phyloP scores from a whole-genome alignment of 2,888 invertebrate genomes.

The Elmis aenea region DNA sequence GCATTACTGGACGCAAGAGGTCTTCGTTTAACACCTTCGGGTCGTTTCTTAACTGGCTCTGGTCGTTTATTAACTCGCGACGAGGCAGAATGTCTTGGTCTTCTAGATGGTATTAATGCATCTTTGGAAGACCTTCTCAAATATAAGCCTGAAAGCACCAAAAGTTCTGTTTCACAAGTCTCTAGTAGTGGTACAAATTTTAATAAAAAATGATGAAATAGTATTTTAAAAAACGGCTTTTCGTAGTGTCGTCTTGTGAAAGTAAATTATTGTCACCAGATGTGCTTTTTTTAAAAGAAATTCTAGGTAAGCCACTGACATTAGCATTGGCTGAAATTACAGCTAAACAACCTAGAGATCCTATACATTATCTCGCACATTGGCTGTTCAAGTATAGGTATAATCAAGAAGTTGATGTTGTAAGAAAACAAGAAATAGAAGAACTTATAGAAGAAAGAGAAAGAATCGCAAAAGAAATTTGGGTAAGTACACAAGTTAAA shows the following conservation, averaged over 20 bases:
- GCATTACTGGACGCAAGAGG: constrained; percentile 31
- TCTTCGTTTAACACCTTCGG: constrained; percentile 35
- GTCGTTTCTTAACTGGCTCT: constrained; percentile 33
- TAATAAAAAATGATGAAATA: too few species aligned
- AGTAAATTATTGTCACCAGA: constrained; percentile 28
- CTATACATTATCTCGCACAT: constrained; percentile 48
- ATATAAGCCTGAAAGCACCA: too few species aligned
- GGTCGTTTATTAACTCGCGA: constrained; percentile 34
- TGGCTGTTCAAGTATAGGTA: constrained; percentile 50
- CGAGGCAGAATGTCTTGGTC: constrained; percentile 35
- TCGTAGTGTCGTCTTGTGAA: not conserved
- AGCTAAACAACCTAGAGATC: constrained; percentile 46
- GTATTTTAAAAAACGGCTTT: too few species aligned
- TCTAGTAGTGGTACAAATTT: too few species aligned
- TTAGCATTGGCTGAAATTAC: constrained; percentile 47
- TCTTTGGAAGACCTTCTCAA: not conserved
- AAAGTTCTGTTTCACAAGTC: constrained; percentile 3
- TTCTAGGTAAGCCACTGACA: constrained; percentile 42
- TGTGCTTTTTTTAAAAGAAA: constrained; percentile 40
- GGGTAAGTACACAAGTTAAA: constrained; percentile 35
- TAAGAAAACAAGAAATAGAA: constrained; percentile 36
- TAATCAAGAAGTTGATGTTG: constrained; percentile 42
- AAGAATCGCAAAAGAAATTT: constrained; percentile 34
- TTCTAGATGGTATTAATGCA: constrained; percentile 30
- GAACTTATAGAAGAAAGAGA: constrained; percentile 38